These are phyloP conservation scores for Phaethornis superciliosus DNA, from an alignment of 2,113 vertebrate species.

Conservation along the genomic window DNA sequence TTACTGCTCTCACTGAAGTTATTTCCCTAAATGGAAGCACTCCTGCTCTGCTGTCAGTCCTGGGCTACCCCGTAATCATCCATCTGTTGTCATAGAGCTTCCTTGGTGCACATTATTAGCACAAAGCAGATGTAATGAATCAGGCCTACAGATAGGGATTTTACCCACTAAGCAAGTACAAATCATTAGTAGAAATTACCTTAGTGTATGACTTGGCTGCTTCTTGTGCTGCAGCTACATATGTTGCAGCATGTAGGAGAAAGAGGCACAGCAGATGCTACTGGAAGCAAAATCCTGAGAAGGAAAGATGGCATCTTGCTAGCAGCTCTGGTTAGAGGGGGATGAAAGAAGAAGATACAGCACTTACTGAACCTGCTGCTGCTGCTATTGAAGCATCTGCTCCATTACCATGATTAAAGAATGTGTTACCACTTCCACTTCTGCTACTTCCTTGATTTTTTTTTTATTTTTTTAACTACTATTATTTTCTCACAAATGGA, in stretches of 20 bases:
- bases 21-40: neutral
- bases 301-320: constrained; percentile 62
- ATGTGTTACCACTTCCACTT: constrained; percentile 11
- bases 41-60: neutral
- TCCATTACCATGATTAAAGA: constrained; percentile 59
- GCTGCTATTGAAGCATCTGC: constrained; percentile 69
- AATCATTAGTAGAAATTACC: constrained; percentile 69
- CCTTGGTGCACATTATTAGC: neutral
- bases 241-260: constrained; percentile 52
- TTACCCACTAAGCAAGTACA: constrained; percentile 40
- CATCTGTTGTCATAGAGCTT: fast-evolving
- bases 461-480: neutral
- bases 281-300: constrained; percentile 59
- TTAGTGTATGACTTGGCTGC: constrained; percentile 55
- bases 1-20: neutral
- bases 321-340: constrained; percentile 52
- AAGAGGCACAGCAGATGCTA: constrained; percentile 68
- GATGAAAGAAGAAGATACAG: constrained; percentile 57
- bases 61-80: neutral
- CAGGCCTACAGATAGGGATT: constrained; percentile 13
- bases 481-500: neutral
- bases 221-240: constrained; percentile 50
- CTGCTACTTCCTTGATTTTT: neutral
- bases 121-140: constrained; percentile 33
- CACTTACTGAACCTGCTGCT: constrained; percentile 60